Conservation (phyloP, 2,797 vertebrate species). For the Menidia menidia region DNA sequence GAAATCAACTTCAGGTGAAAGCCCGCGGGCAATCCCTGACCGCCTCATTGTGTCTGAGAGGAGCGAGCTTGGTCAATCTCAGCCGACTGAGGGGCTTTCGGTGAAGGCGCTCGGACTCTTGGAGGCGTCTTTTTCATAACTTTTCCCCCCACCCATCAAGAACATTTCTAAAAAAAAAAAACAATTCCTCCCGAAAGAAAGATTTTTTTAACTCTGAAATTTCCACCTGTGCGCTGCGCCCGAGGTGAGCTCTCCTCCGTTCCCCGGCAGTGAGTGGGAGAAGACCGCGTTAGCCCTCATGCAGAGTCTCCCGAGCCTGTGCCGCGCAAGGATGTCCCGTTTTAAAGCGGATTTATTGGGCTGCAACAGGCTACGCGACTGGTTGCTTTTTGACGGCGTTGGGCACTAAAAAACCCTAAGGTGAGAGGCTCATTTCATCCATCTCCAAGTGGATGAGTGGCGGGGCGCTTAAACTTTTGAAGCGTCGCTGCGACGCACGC, state of each 20-base stretch:
- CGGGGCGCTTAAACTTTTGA: constrained; percentile 68
- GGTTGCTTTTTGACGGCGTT: constrained; percentile 34
- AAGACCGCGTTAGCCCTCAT: constrained; percentile 49
- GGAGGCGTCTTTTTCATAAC: not conserved
- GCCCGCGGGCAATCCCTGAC: constrained; percentile 37
- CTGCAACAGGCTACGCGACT: constrained; percentile 50
- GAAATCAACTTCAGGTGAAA: constrained; percentile 61
- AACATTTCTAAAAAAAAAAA: not conserved
- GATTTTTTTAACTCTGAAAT: not conserved
- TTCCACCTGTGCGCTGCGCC: constrained; percentile 36
- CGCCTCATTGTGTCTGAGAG: constrained; percentile 62
- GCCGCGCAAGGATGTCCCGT: constrained; percentile 69
- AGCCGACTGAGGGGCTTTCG: constrained; percentile 5
- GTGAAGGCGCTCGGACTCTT: constrained; percentile 25
- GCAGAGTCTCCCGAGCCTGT: constrained; percentile 37
- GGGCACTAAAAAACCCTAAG: constrained; percentile 57
- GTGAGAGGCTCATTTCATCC: constrained; percentile 56
- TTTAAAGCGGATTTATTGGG: constrained; percentile 72
- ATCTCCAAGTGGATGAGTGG: constrained; percentile 3
- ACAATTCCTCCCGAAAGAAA: too few relatives aligned
- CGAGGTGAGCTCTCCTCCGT: constrained; percentile 54
- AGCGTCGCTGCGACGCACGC: constrained; percentile 47
- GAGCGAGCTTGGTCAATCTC: constrained; percentile 40
- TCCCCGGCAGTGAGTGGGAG: constrained; percentile 69
- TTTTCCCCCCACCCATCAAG: not conserved